These are phyloP conservation scores for Picus viridis DNA, from an alignment of 2,797 vertebrate genomes.

Conservation along the genomic window DNA sequence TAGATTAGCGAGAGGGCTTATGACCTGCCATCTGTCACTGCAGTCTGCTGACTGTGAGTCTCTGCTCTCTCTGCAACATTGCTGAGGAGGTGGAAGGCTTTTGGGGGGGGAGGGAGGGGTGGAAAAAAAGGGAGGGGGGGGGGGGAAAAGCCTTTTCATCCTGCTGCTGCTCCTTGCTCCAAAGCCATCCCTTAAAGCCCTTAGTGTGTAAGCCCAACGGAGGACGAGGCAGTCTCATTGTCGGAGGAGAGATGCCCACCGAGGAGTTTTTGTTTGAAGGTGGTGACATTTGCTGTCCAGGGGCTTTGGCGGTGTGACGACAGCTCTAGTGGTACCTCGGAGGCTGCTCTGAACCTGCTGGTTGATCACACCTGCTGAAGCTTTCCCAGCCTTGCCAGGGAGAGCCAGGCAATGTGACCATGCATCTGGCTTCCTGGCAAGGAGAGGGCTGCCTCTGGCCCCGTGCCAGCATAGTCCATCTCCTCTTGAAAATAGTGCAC, in stretches of 20 bases:
- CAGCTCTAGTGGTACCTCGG: background rate
- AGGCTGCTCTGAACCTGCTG: slow-evolving; percentile 59
- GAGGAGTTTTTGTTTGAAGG: rapidly evolving
- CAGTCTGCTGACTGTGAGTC: slow-evolving; percentile 65
- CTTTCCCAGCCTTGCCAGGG: slow-evolving; percentile 64
- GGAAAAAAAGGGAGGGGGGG: background rate
- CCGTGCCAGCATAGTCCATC: background rate
- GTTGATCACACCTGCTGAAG: slow-evolving; percentile 76
- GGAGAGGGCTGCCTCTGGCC: slow-evolving; percentile 59
- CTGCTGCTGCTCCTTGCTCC: slow-evolving; percentile 40
- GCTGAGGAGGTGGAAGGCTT: slow-evolving; percentile 70
- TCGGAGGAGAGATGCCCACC: background rate
- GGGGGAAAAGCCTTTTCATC: background rate
- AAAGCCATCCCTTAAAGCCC: background rate
- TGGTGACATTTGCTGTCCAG: background rate
- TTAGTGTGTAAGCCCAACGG: rapidly evolving
- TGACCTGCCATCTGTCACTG: slow-evolving; percentile 74
- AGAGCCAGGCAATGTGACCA: slow-evolving; percentile 70
- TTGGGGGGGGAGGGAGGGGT: background rate
- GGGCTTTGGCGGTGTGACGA: background rate
- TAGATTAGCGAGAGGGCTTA: slow-evolving; percentile 74
- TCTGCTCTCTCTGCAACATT: slow-evolving; percentile 57
- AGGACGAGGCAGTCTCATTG: rapidly evolving
- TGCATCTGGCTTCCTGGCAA: slow-evolving; percentile 77
- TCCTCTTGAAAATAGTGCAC: slow-evolving; percentile 55